Evolutionary conservation across 2,888 invertebrate species (phyloP), one percentile per base, ranked within the genome.

Genomic region (Heliconius charithonia): DNA sequence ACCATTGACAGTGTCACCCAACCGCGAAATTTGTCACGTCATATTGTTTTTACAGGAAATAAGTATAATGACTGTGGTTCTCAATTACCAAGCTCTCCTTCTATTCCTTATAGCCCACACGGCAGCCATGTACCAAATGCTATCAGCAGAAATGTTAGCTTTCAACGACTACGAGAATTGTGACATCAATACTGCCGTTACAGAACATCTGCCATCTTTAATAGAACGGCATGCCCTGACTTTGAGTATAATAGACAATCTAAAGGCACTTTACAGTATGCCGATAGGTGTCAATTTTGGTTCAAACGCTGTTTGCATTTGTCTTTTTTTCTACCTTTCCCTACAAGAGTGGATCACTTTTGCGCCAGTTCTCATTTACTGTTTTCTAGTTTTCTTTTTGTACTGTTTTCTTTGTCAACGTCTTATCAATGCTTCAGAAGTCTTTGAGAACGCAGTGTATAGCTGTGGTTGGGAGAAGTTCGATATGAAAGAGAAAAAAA

Each of bases 401-500:
- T 94, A 94, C 79, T 93, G 93, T 82, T 91, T 89, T 63, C 85
- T 93, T 1, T 88, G 94, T 81, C 94, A 94, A 81, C 85, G 85
- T 41, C 81, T 94, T 80, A 89, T 90, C 4, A 89, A 92, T 79
- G 90, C 91, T 6, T 88, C 93, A 0, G 91, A 92, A 80, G 77
- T 80, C 3, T 94, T 93, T 69, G 92, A 91, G 79, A 87, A 81
- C 6, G 87, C 92, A 0, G 88, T 93, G 0, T 94, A 93, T 78
- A 85, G 89, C 66, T 93, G 94, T 81, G 94, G 94, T 0, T 94
- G 94, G 94, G 93, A 94, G 82, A 90, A 89, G 9, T 93, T 93
- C 72, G 85, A 85, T 25, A 25, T 88, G 19, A 89, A 86, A 1
- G 91, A 93, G 66, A 88, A 87, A 83, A 92, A 87, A 80, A 77